Base-by-base conservation (phyloP, 2,797 vertebrate genomes). In the Urocyon cinereoargenteus region DNA sequence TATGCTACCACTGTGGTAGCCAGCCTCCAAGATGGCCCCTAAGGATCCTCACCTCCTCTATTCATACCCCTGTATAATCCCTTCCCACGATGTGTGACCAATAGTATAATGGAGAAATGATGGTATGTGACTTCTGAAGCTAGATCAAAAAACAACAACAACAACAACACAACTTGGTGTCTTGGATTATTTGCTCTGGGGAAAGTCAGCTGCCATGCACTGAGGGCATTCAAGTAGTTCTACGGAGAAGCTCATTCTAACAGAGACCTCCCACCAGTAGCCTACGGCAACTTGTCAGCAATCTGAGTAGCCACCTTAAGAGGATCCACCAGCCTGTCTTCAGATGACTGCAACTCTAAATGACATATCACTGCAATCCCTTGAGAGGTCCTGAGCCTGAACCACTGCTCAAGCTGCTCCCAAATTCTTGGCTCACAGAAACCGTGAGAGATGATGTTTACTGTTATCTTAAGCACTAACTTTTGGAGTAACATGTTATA, bases 361-460 rank as follows among this genome's bases (percentile, higher is more conserved):
- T 19, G 61, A 92, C 55, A 53, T 26, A 75, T 15, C 24, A 49
- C 34, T 64, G 31, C 26, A 34, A 55, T 90, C 66, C 82, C 68
- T 55, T 57, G 31, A 78, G 57, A 91, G 77, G 57, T 10, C 31
- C 84, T 82, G 61, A 64, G 51, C 51, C 73, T 92, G 24, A 79
- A 66, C 57, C 36, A 72, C 24, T 64, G 70, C 53, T 40, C 83
- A 62, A 62, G 24, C 21, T 86, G 53, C 18, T 89, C 36, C 51
- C 90, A 51, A 92, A 90, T 68, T 78, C 45, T 78, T 81, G 70
- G 92, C 28, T 85, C 94, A 75, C 22, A 95, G 45, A 94, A 89
- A 72, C 36, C 73, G 22, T 72, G 36, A 86, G 73, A 75, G n/a
- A 70, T 22, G 81, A 57, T 61, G 59, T 91, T 88, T 82, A 88